Evolutionary conservation across 2,113 vertebrate species (phyloP).

Genomic region (Petrocephalus zakoni): DNA sequence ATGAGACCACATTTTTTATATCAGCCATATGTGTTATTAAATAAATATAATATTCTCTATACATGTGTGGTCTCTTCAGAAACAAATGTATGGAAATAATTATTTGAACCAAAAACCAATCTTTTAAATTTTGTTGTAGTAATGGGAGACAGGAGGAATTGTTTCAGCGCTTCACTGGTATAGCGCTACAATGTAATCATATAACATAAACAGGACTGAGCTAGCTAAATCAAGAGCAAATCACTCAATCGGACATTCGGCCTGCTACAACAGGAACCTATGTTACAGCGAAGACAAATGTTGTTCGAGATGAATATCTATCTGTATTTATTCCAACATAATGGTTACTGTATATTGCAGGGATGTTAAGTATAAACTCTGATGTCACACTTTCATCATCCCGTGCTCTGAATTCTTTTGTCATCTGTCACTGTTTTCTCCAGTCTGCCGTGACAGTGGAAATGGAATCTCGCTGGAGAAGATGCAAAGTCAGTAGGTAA

Average conservation of each 20-base stretch:
- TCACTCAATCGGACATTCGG: not conserved
- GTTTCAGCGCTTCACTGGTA: not conserved
- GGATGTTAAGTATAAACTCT: not conserved
- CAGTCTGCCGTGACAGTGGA: not conserved
- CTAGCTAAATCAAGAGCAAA: conserved; percentile 1
- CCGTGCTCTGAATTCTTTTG: not conserved
- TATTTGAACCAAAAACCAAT: conserved; percentile 21
- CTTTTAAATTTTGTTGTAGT: conserved; percentile 15
- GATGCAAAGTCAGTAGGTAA: not conserved
- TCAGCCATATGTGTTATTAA: conserved; percentile 14
- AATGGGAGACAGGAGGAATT: not conserved
- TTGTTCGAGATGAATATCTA: not conserved
- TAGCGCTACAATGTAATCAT: not conserved
- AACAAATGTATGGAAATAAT: conserved; percentile 28
- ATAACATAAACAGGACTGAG: not conserved
- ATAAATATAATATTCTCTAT: conserved; percentile 27
- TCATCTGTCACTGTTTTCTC: not conserved
- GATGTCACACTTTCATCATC: not conserved
- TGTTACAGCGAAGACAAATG: not conserved
- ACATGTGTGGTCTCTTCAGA: conserved; percentile 20
- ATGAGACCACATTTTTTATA: not conserved
- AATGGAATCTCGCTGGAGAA: not conserved
- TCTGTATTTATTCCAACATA: not conserved
- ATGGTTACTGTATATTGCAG: not conserved
- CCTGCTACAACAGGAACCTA: not conserved